Evolutionary conservation across 1,140 invertebrate genomes (phyloP), one percentile per base, ranked within the genome.

Genomic region (Phymorhynchus buccinoides): DNA sequence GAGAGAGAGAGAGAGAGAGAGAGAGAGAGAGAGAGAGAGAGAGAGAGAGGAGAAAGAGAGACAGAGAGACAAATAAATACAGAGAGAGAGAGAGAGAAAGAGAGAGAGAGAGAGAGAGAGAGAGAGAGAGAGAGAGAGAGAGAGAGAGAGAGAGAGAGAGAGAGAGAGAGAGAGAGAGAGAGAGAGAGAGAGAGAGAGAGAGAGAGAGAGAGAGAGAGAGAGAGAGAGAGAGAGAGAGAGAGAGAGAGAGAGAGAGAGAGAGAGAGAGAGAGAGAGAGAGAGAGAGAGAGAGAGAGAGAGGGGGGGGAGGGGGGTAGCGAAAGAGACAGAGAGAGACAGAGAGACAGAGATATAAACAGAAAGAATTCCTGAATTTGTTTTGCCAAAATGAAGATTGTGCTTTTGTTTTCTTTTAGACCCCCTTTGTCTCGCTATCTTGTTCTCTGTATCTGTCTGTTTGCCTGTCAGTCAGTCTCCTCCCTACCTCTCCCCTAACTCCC

Each of bases 211-310:
- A 66, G 6, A 3, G 9, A 30, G 7, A 66, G n/a, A 30, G n/a
- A 66, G 3, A 7, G 4, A 27, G 62, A 27, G n/a, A 27, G n/a
- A 27, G n/a, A 4, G 62, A 27, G 16, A 30, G n/a, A 66, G 62
- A 52, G 22, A 22, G 48, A 52, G 22, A 22, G 22, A 22, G 48
- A 52, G 48, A 22, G 22, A 22, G 48, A 52, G 48, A 22, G 16
- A 30, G 62, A 66, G 62, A 66, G n/a, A 66, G 62, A 66, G 62
- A 66, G 62, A 66, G n/a, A 27, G 62, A 18, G 62, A 30, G n/a
- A 66, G 62, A 66, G n/a, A 66, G n/a, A 66, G 62, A 30, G n/a
- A 66, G 62, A 66, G 62, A 66, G 62, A 30, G n/a, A 66, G 62
- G 27, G n/a, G n/a, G 62, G n/a, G 62, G 4, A 27, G 4, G 62